phyloP scores from a whole-genome alignment of 2,797 vertebrate species.

The Helarctos malayanus region DNA sequence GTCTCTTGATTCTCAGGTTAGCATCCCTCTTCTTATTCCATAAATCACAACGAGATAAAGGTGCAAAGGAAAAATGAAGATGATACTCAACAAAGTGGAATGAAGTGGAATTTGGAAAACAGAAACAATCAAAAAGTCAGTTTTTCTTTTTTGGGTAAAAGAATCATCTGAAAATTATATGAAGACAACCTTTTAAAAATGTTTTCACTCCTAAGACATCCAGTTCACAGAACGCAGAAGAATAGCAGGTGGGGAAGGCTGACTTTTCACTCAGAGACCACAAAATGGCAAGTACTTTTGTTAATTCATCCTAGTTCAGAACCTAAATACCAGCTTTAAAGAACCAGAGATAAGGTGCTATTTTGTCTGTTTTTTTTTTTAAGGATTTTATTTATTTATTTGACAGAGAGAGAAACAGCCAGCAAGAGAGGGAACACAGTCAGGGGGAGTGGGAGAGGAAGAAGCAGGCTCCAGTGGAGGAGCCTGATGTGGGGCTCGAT shows the following conservation, averaged over 20 bases:
- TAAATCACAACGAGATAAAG: not conserved
- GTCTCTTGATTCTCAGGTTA: not conserved
- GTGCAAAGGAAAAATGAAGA: not conserved
- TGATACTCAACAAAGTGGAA: not conserved
- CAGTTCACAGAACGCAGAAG: not conserved
- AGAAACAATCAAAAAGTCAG: not conserved
- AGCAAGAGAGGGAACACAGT: too few species aligned
- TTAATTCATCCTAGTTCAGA: not conserved
- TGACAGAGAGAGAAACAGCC: too few species aligned
- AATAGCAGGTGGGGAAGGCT: not conserved
- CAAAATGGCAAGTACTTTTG: not conserved
- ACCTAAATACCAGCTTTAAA: not conserved
- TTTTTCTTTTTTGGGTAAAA: not conserved
- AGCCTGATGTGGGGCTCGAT: too few species aligned
- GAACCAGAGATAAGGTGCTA: not conserved
- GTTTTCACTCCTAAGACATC: constrained; percentile 8
- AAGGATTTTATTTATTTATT: too few species aligned
- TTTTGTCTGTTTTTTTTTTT: not conserved
- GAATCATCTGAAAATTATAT: constrained; percentile 4
- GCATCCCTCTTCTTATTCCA: not conserved
- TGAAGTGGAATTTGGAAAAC: not conserved
- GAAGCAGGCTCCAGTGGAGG: too few species aligned
- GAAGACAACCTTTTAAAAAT: not conserved
- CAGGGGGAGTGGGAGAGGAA: too few species aligned
- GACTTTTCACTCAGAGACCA: not conserved